These are phyloP conservation scores for Sebastiscus tertius DNA, from an alignment of 2,797 vertebrate species.

Conservation along the genomic window DNA sequence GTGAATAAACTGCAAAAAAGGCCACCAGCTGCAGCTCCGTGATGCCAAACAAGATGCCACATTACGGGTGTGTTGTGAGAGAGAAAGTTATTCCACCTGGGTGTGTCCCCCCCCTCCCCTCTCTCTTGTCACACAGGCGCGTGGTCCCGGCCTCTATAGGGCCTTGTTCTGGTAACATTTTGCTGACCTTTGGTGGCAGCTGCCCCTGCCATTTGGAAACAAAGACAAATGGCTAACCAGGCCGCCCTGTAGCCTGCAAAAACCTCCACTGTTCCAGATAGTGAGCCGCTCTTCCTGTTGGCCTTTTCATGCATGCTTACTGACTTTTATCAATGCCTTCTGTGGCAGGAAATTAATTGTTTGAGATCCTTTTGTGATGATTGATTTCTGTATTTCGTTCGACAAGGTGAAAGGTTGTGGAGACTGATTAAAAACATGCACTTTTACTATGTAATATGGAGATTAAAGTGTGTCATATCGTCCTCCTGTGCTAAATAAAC, in stretches of 20 bases:
- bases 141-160: conserved; percentile 47
- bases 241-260: conserved; percentile 16
- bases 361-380: conserved; percentile 1
- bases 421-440: neutral
- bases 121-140: conserved; percentile 13
- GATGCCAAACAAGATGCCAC: conserved; percentile 29
- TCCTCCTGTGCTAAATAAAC: neutral
- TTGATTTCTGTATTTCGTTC: neutral
- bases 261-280: conserved; percentile 29
- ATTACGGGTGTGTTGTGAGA: conserved; percentile 3
- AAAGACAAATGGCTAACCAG: conserved; percentile 69
- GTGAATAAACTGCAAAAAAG: neutral
- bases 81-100: conserved; percentile 26
- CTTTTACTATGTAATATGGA: neutral
- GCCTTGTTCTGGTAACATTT: conserved; percentile 77
- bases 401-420: neutral
- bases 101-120: conserved; percentile 13
- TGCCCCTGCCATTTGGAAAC: conserved; percentile 75
- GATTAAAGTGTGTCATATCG: neutral
- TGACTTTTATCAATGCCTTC: neutral
- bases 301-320: conserved; percentile 46
- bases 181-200: conserved; percentile 79
- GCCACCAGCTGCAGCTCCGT: conserved; percentile 27
- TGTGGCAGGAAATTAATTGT: conserved; percentile 47
- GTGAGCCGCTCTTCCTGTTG: conserved; percentile 55